A percentile compares a stretch with the other conserved stretches of the same genome.
Evolutionary conservation across 1,140 invertebrate genomes (phyloP).

Genomic region (Atta colombica): DNA sequence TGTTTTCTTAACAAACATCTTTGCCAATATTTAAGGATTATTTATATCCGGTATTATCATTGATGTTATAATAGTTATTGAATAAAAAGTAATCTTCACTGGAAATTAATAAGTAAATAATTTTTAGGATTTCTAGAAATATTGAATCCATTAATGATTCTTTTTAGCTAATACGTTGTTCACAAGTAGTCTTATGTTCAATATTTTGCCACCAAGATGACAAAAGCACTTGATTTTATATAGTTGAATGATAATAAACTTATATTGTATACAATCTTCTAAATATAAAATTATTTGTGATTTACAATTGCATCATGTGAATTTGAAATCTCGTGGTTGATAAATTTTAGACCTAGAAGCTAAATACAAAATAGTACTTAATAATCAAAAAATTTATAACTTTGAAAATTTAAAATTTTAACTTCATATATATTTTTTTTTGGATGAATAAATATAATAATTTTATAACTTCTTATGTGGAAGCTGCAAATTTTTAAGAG

Average conservation of each 20-base stretch:
- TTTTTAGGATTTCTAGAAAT: constrained; percentile 17
- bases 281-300: constrained; percentile 37
- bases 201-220: constrained; percentile 21
- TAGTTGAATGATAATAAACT: constrained; percentile 49
- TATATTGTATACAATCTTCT: constrained; percentile 41
- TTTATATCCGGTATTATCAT: constrained; percentile 31
- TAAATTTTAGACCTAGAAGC: constrained; percentile 6
- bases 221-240: constrained; percentile 49
- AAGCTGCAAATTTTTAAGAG: background rate
- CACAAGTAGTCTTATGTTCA: constrained; percentile 34
- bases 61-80: constrained; percentile 1
- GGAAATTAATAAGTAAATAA: constrained; percentile 41
- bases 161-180: constrained; percentile 39
- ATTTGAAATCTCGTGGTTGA: constrained; percentile 24
- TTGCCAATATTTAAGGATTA: constrained; percentile 33
- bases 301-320: constrained; percentile 30
- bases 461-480: background rate
- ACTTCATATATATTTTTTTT: background rate
- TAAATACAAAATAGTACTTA: constrained; percentile 2
- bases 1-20: constrained; percentile 16
- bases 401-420: background rate
- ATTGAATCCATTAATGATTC: constrained; percentile 31
- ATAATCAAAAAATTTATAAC: constrained; percentile 2
- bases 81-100: background rate
- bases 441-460: background rate